Evolutionary conservation across 2,888 invertebrate genomes (phyloP), one percentile per base, ranked within the genome.

Genomic region (Agrochola lychnidis): DNA sequence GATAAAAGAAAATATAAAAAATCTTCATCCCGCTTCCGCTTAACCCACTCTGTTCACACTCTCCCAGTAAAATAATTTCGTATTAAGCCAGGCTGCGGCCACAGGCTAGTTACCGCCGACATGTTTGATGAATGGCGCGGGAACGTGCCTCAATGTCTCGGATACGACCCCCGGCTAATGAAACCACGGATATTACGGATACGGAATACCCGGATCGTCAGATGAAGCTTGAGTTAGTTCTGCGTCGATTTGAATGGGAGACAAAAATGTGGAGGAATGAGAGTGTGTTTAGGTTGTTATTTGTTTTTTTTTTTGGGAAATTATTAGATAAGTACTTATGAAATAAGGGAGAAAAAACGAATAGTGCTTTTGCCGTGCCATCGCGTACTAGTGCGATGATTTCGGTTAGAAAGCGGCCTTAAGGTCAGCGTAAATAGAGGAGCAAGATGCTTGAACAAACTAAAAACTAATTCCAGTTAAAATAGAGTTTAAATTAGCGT

Each of bases 91-190:
- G 40, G 25, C 42, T 30, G 63, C 25, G 73, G 48, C 76, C 53
- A 75, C 76, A 40, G 67, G 78, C 76, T 68, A 75, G 73, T 84
- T 78, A 81, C 75, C 5, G 57, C 76, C 66, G 79, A 79, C 78
- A 83, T 71, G 70, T 78, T 80, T 80, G 86, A 83, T 83, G 81
- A 81, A 86, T 81, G 78, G 77, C 61, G 36, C 62, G 56, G 63
- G 66, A 73, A 73, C 72, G 82, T 78, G 76, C 73, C 69, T 70
- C 72, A 75, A 77, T 66, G 73, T 71, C 71, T 70, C 63, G 57
- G 62, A 64, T 77, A 68, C 62, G 63, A 72, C 36, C 48, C 42
- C 63, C 25, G 57, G 70, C 73, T 82, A 86, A 86, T 86, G 87
- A 83, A 81, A 81, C 78, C 76, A 48, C 62, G 71, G 76, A 66